Evolutionary conservation across 2,113 vertebrate species (phyloP).

Genomic region (Solenodon paradoxus): DNA sequence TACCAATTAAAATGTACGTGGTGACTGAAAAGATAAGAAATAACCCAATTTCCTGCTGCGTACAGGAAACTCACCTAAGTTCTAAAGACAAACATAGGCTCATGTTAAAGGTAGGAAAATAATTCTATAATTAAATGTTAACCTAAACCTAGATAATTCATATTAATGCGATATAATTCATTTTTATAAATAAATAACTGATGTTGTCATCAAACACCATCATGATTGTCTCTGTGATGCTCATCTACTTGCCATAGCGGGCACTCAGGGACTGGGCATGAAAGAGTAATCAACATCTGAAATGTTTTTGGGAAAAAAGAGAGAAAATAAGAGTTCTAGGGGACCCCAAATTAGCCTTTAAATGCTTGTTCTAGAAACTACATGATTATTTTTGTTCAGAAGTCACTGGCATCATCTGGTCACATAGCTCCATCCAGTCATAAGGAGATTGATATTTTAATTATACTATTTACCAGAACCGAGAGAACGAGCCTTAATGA

Average conservation of each 20-base stretch:
- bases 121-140: too few relatives aligned
- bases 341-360: background rate
- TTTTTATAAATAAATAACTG: background rate
- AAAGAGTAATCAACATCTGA: background rate
- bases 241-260: background rate
- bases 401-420: background rate
- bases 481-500: background rate
- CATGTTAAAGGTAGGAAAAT: too few relatives aligned
- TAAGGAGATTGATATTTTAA: background rate
- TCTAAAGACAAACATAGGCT: too few relatives aligned
- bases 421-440: background rate
- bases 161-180: background rate
- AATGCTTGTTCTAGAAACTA: background rate
- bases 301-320: background rate
- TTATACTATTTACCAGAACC: background rate
- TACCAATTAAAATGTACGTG: too few relatives aligned
- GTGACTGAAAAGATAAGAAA: too few relatives aligned
- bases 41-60: too few relatives aligned
- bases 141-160: background rate
- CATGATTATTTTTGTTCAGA: background rate
- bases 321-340: background rate
- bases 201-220: background rate
- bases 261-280: background rate
- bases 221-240: background rate
- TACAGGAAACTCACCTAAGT: too few relatives aligned